Evolutionary conservation across 2,113 vertebrate species (phyloP).

Genomic region (human): GRCh38 chr18:51523001-51523500

Average conservation of each 20-base stretch:
- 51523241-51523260: background rate
- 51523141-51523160: background rate
- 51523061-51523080: background rate
- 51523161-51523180: background rate
- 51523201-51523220: background rate
- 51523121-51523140: background rate
- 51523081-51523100: background rate
- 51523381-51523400: background rate
- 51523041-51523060: background rate
- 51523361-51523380: background rate
- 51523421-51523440: background rate
- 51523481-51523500: background rate
- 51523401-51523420: constrained; percentile 1
- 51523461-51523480: background rate
- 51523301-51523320: background rate
- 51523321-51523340: background rate
- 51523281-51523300: background rate
- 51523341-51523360: background rate
- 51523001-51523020: background rate
- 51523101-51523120: background rate
- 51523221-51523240: background rate
- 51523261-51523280: background rate
- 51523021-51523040: no score
- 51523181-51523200: background rate
- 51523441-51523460: background rate